Conservation (phyloP, 2,797 vertebrate genomes). For the Meriones psammophilus region DNA sequence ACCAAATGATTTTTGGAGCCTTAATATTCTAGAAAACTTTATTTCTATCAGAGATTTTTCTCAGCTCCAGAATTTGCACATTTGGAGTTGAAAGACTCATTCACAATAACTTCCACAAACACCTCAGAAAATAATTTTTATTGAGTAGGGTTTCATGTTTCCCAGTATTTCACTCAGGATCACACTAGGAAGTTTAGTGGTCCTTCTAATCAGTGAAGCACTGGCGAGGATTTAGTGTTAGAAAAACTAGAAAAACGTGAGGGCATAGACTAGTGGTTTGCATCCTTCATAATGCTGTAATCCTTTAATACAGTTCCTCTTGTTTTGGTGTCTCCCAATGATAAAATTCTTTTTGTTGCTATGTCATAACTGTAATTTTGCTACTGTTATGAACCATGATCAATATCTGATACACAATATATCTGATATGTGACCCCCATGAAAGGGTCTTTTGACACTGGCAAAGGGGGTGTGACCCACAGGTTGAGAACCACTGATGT, state of each 20-base stretch:
- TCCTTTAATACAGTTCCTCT: not conserved
- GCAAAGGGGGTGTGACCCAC: not conserved
- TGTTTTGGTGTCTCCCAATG: not conserved
- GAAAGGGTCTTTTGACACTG: not conserved
- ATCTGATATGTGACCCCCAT: not conserved
- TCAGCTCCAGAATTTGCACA: not conserved
- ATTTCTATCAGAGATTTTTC: not conserved
- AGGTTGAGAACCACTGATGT: not conserved
- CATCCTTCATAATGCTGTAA: not conserved
- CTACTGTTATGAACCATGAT: not conserved
- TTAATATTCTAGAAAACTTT: constrained; percentile 12
- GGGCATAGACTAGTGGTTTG: not conserved
- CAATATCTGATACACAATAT: not conserved
- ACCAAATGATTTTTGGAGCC: not conserved
- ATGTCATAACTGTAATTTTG: not conserved
- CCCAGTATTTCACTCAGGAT: not conserved
- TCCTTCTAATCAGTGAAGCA: not conserved
- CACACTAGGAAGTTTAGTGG: not conserved
- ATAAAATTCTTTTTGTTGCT: not conserved
- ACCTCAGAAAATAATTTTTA: not conserved
- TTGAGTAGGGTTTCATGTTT: not conserved
- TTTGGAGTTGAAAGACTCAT: not conserved
- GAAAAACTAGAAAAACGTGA: no score
- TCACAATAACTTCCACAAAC: not conserved
- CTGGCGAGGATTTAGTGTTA: not conserved